Evolutionary conservation across 2,113 vertebrate genomes (phyloP).

Genomic region (Ellobius talpinus): DNA sequence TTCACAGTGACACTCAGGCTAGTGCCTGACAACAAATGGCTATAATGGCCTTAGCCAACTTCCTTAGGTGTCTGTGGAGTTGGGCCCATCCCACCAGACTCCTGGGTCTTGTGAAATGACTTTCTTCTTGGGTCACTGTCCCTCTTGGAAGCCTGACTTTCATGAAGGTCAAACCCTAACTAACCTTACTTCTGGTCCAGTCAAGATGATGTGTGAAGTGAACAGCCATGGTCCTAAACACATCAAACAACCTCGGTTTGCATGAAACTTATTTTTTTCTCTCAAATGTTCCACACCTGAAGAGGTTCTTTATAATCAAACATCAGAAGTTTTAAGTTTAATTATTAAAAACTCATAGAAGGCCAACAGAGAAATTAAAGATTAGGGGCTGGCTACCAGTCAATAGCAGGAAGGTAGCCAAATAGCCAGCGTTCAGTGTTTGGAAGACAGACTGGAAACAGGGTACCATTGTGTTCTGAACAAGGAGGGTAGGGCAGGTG

Average conservation of each 20-base stretch:
- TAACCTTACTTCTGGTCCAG: not conserved
- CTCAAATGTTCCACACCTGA: not conserved
- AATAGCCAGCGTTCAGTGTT: not conserved
- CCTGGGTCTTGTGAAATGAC: not conserved
- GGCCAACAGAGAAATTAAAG: not conserved
- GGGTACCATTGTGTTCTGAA: too few species aligned
- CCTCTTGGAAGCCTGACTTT: not conserved
- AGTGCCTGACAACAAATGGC: not conserved
- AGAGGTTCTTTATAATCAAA: not conserved
- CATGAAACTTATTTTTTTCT: not conserved
- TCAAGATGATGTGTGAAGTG: not conserved
- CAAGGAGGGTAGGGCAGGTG: not conserved
- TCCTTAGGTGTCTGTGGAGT: not conserved
- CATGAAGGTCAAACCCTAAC: not conserved
- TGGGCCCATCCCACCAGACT: not conserved
- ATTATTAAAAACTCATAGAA: not conserved
- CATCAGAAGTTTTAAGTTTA: not conserved
- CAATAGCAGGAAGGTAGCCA: not conserved
- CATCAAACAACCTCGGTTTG: not conserved
- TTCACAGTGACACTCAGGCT: not conserved
- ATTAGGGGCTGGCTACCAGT: not conserved
- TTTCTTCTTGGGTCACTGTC: not conserved
- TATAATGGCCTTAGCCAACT: not conserved
- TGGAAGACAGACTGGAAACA: not conserved
- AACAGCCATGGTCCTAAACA: not conserved